Conservation (phyloP, 1,140 invertebrate species). For the Trichonephila clavata region DNA sequence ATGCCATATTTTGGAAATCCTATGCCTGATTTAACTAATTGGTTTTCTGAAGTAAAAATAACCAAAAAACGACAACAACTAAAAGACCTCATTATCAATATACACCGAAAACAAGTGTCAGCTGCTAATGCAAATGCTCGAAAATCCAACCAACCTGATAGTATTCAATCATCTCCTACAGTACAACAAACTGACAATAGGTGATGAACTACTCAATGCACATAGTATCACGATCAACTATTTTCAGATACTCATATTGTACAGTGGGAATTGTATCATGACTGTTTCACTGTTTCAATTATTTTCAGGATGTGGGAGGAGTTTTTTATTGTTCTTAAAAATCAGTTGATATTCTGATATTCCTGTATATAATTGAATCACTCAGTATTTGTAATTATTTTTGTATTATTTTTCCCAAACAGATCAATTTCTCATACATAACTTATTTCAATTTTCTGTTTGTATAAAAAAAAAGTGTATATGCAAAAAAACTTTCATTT, state of each 20-base stretch:
- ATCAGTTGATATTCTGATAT: too few species aligned
- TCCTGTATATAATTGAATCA: neutral
- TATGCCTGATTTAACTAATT: slow-evolving; percentile 80
- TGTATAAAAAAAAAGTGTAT: neutral
- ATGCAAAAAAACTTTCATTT: neutral
- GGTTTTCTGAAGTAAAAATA: slow-evolving; percentile 81
- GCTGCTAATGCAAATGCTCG: slow-evolving; percentile 79
- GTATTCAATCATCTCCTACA: slow-evolving; percentile 3
- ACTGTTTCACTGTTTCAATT: neutral
- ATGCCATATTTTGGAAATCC: slow-evolving; percentile 81
- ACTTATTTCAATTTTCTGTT: neutral
- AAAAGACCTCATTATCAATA: slow-evolving; percentile 80
- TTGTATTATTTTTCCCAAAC: neutral
- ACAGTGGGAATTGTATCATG: slow-evolving; percentile 9
- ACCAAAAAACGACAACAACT: slow-evolving; percentile 81
- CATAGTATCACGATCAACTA: neutral
- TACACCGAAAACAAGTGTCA: slow-evolving; percentile 79
- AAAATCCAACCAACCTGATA: neutral
- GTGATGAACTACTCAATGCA: neutral
- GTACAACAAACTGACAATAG: slow-evolving; percentile 48
- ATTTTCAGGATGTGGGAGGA: neutral
- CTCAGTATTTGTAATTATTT: neutral
- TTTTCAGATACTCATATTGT: slow-evolving; percentile 15
- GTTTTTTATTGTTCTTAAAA: slow-evolving; percentile 5
- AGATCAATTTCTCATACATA: neutral